Evolutionary conservation across 92 coral and sea anemone species (phyloP).

Genomic region (Parazoanthus darwini): DNA sequence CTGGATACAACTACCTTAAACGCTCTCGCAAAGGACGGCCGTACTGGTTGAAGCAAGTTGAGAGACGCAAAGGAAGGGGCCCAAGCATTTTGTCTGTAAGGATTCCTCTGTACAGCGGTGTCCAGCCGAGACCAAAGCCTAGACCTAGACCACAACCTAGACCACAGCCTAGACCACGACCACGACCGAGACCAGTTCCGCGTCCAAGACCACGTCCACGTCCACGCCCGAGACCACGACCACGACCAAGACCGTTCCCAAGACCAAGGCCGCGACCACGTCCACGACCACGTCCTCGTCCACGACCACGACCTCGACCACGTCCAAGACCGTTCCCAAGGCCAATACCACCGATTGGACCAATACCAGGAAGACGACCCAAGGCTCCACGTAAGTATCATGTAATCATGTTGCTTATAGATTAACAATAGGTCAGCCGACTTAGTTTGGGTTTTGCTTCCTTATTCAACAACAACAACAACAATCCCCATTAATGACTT

Average conservation of each 20-base stretch:
- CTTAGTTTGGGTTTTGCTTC: not conserved
- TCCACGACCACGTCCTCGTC: not conserved
- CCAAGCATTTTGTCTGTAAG: constrained; percentile 33
- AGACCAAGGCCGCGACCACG: not conserved
- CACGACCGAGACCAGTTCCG: constrained; percentile 5
- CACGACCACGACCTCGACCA: not conserved
- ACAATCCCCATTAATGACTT: no score
- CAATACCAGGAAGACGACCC: not conserved
- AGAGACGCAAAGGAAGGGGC: not conserved
- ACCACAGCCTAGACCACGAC: not conserved
- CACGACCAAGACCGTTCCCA: constrained; percentile 9
- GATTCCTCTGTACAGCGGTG: constrained; percentile 18
- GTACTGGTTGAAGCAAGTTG: not conserved
- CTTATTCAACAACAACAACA: no score
- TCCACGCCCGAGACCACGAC: constrained; percentile 5
- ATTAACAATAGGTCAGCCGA: not conserved
- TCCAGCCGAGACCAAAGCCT: constrained; percentile 5
- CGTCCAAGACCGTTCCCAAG: not conserved
- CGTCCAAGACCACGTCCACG: not conserved
- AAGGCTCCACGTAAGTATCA: constrained; percentile 22
- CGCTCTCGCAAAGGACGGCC: constrained; percentile 11
- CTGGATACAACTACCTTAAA: constrained; percentile 3
- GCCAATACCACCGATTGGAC: constrained; percentile 3
- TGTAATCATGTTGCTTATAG: not conserved
- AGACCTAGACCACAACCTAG: constrained; percentile 10